Base-by-base conservation (phyloP, 2,888 invertebrate genomes). In the Heliconius cydno region DNA sequence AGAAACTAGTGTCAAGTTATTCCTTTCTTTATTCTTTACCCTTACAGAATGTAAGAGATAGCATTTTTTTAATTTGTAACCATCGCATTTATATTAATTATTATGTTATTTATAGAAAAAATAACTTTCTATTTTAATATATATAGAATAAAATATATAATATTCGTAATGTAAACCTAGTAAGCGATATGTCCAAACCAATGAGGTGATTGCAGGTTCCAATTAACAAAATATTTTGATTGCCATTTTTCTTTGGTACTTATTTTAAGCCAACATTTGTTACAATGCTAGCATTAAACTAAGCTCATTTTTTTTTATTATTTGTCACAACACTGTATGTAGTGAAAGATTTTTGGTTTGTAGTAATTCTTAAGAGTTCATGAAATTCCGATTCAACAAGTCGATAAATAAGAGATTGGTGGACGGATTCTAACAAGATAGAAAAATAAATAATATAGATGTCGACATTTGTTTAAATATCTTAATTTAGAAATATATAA, bases 161-260 rank as follows among this genome's bases (percentile, higher is more conserved):
- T 25, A 34, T 57, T 73, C 41, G 15, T 75, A 75, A 75, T 75
- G 75, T 75, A 75, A 75, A 75, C 65, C 65, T 38, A 75, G 75
- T 63, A 28, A 65, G 7, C 38, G 77, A 77, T 77, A 77, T 77
- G 77, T 72, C 65, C 65, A 71, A 67, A n/a, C 57, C 34, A 57
- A 73, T 34, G 72, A 68, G 57, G n/a, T n/a, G 57, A 73, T 13
- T 34, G 72, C 57, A 15, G 28, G 30, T 70, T 22, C 75, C 60
- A 65, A 63, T 38, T 30, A 38, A 68, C n/a, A 30, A 41, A 19
- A 73, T 41, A 57, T 46, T 30, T 30, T 22, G 6, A 71, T 52
- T 7, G 65, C 25, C 25, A 22, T 25, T 71, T 72, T 65, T 75
- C 76, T 80, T 68, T 76, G 78, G 76, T 79, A 76, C 78, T 80